Evolutionary conservation across 2,797 vertebrate species (phyloP).

Genomic region (Zalophus californianus): DNA sequence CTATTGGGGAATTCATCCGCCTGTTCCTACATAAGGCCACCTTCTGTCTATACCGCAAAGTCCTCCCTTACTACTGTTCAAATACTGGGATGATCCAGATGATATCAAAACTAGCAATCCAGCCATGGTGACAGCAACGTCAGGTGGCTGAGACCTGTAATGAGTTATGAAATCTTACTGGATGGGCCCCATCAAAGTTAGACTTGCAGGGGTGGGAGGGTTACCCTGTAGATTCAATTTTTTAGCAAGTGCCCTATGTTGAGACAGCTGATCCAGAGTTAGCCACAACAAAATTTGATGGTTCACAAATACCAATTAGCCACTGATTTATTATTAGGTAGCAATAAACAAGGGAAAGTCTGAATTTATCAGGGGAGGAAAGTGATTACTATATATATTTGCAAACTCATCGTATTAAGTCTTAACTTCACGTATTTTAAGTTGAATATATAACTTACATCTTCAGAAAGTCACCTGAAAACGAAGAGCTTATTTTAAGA

Average conservation of each 20-base stretch:
- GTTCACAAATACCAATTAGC: not conserved
- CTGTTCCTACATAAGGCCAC: not conserved
- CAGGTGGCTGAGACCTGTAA: not conserved
- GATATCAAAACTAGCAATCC: not conserved
- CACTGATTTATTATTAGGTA: not conserved
- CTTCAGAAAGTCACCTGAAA: constrained; percentile 9
- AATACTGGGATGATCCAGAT: not conserved
- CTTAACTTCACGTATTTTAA: not conserved
- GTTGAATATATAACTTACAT: not conserved
- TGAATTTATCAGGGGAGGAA: not conserved
- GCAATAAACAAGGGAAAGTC: not conserved
- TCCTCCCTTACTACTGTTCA: not conserved
- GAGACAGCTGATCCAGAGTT: not conserved
- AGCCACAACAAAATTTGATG: not conserved
- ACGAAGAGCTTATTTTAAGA: not conserved
- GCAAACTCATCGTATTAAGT: not conserved
- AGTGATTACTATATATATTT: not conserved
- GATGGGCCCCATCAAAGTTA: not conserved
- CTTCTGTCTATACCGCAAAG: not conserved
- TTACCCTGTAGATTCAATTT: not conserved
- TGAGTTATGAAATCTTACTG: not conserved
- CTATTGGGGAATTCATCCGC: not conserved
- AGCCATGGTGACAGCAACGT: not conserved
- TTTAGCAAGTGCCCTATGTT: not conserved
- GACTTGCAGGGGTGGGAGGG: not conserved